Evolutionary conservation across 1,140 invertebrate genomes (phyloP).

Genomic region (Trichonephila inaurata): DNA sequence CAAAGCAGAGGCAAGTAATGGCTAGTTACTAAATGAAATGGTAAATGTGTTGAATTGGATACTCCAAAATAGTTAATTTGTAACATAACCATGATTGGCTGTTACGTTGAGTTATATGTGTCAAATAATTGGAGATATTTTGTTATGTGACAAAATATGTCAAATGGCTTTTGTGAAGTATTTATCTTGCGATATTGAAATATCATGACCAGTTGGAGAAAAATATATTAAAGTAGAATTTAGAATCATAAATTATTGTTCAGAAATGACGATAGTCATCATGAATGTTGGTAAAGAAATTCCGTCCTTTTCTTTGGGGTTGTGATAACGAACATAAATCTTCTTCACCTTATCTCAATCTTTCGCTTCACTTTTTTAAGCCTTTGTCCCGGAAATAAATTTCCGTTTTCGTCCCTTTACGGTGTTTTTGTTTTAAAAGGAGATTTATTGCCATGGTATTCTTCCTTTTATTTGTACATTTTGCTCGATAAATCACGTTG

Average conservation of each 20-base stretch:
- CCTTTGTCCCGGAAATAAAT: conserved; percentile 15
- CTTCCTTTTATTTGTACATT: background rate
- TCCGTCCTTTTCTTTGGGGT: background rate
- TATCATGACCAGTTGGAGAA: too few relatives aligned
- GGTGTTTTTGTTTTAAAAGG: background rate
- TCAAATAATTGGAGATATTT: too few relatives aligned
- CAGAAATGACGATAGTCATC: background rate
- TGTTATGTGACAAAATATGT: too few relatives aligned
- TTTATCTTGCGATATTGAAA: too few relatives aligned
- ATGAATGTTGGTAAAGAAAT: background rate
- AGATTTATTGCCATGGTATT: background rate
- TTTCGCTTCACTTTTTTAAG: conserved; percentile 5
- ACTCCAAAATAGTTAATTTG: too few relatives aligned
- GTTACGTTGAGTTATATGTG: too few relatives aligned
- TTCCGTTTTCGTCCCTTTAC: background rate
- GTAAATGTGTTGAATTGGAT: too few relatives aligned
- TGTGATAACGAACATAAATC: background rate
- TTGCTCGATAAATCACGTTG: background rate
- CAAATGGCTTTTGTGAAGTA: too few relatives aligned
- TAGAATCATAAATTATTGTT: background rate
- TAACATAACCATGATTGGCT: too few relatives aligned
- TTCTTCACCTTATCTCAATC: conserved; percentile 5
- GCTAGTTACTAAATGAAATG: too few relatives aligned
- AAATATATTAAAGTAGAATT: too few relatives aligned
- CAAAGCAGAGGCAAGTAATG: too few relatives aligned